Percentiles rank a stretch among this genome's conserved stretches.
These are phyloP conservation scores for Psophia crepitans DNA, from an alignment of 2,113 vertebrate species.

Conservation along the genomic window DNA sequence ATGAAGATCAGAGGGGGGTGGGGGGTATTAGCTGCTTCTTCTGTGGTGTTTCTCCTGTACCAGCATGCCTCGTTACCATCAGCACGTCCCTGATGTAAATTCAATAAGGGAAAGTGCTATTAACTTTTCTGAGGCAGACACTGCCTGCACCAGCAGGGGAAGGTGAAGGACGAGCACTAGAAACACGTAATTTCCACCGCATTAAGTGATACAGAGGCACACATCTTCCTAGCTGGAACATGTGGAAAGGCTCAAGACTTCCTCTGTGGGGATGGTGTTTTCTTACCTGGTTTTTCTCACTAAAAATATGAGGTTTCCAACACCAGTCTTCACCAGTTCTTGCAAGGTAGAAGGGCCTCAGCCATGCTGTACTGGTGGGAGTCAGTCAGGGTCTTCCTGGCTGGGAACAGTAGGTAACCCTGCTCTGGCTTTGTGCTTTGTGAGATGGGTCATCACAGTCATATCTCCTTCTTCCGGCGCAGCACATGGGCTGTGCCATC, in stretches of 20 bases:
- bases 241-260: background rate
- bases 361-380: background rate
- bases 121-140: background rate
- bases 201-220: background rate
- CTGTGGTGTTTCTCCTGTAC: background rate
- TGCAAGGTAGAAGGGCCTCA: background rate
- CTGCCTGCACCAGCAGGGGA: background rate
- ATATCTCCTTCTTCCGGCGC: background rate
- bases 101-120: background rate
- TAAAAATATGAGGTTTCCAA: background rate
- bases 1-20: background rate
- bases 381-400: background rate
- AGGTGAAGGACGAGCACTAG: background rate
- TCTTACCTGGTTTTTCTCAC: background rate
- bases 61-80: background rate
- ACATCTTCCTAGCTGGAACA: background rate
- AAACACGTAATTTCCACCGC: background rate
- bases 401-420: background rate
- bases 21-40: background rate
- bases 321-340: background rate
- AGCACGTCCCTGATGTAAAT: constrained; percentile 29
- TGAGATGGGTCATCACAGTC: background rate
- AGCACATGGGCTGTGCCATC: fast-evolving
- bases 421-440: background rate
- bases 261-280: background rate